Evolutionary conservation across 2,888 invertebrate genomes (phyloP), one percentile per base, ranked within the genome.

Genomic region (Tholera decimalis): DNA sequence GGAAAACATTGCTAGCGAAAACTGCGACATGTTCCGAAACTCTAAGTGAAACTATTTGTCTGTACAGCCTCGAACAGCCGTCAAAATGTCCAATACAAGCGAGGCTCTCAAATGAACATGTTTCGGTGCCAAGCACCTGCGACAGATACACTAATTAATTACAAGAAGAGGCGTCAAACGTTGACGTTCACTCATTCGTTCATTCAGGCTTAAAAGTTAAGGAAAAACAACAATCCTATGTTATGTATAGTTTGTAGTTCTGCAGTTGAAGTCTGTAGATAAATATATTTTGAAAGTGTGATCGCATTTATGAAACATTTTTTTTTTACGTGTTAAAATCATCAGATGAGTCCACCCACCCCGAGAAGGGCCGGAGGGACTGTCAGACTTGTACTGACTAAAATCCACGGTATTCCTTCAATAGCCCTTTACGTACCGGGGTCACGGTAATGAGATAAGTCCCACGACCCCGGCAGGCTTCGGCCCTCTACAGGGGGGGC

Each of bases 91-190:
- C 49, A 20, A 60, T 41, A 57, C 11, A 28, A 18, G 71, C 30
- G 47, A 56, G 8, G 22, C 60, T 60, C 43, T 60, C 57, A 61
- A 77, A 58, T 65, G 51, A 57, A 72, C 66, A 77, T 77, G 56
- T 50, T 28, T 20, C 43, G 22, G 5, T 9, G 46, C 46, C 28
- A 0, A 13, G 18, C 77, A 77, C 57, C 77, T 77, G 73, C 28
- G 53, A 72, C 77, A 51, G 41, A 67, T 30, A 53, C 33, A 44
- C 26, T 37, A 46, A 55, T 72, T 51, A 50, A 74, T 71, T 55
- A 46, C 35, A 44, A 60, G 24, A 15, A 39, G 44, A 37, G 26
- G 18, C 39, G 22, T 46, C 71, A 46, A 49, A 8, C 8, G 39
- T 7, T 22, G 49, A 24, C 18, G 22, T 44, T 64, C 54, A 39